These are phyloP conservation scores for Zenarchopterus dispar DNA, from an alignment of 2,797 vertebrate species.

Conservation along the genomic window DNA sequence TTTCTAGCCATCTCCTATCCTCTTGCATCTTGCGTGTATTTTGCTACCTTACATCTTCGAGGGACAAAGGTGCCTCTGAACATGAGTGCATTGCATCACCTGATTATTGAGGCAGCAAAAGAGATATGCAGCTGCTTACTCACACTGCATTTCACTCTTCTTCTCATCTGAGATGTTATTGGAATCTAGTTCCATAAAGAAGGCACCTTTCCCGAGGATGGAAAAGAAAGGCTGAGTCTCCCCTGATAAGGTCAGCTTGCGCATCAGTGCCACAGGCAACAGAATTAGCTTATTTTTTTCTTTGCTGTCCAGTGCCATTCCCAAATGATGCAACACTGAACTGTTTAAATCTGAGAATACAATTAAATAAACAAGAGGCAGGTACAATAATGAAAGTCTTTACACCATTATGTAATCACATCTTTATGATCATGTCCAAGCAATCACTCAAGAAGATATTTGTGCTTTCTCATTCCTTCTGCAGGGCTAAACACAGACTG, in stretches of 20 bases:
- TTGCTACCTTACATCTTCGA: constrained; percentile 35
- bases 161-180: constrained; percentile 67
- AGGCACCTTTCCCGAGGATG: constrained; percentile 52
- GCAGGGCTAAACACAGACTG: constrained; percentile 48
- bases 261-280: constrained; percentile 72
- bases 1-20: constrained; percentile 20
- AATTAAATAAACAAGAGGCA: constrained; percentile 40
- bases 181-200: constrained; percentile 65
- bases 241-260: constrained; percentile 82
- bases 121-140: constrained; percentile 24
- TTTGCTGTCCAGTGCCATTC: constrained; percentile 29
- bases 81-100: constrained; percentile 58
- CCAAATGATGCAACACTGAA: constrained; percentile 24
- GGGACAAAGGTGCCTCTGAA: constrained; percentile 28
- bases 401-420: constrained; percentile 23
- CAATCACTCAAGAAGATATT: constrained; percentile 38
- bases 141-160: constrained; percentile 45
- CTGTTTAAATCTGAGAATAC: constrained; percentile 30
- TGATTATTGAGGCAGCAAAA: constrained; percentile 56
- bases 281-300: constrained; percentile 78
- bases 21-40: constrained; percentile 34
- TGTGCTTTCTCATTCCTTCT: constrained; percentile 57
- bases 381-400: constrained; percentile 21
- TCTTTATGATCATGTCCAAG: constrained; percentile 41
- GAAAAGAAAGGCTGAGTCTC: constrained; percentile 63